These are phyloP conservation scores for Carposina sasakii DNA, from an alignment of 1,140 invertebrate genomes.

Conservation along the genomic window DNA sequence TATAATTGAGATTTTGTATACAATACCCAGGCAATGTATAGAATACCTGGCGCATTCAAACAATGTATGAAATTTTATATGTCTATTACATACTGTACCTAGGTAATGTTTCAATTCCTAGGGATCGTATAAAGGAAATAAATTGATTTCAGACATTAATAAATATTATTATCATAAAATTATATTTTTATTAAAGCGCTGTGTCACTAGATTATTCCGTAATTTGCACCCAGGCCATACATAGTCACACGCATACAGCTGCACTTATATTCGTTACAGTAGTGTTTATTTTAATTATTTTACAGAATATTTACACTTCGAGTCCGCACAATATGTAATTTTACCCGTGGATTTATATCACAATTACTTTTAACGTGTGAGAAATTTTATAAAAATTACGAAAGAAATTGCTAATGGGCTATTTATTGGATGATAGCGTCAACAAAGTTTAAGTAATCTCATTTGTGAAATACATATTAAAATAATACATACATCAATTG, in stretches of 20 bases:
- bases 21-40: no score
- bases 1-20: no score
- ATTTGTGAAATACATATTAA: no score
- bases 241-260: conserved; percentile 46
- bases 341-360: conserved; percentile 30
- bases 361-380: conserved; percentile 22
- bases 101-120: not conserved
- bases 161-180: conserved; percentile 1
- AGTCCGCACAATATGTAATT: conserved; percentile 23
- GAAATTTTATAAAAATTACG: no score
- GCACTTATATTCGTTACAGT: conserved; percentile 34
- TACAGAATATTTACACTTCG: conserved; percentile 58
- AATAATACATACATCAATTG: no score
- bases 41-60: no score
- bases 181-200: conserved; percentile 5
- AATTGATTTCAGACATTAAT: no score
- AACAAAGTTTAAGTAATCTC: no score
- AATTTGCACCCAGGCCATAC: conserved; percentile 36
- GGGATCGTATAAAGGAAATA: no score
- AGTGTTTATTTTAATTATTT: conserved; percentile 43
- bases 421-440: no score
- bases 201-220: conserved; percentile 27
- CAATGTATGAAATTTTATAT: not conserved
- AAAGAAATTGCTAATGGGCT: no score
- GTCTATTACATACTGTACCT: not conserved